phyloP scores from a whole-genome alignment of 2,113 vertebrate species.

The Thamnophis sirtalis region DNA sequence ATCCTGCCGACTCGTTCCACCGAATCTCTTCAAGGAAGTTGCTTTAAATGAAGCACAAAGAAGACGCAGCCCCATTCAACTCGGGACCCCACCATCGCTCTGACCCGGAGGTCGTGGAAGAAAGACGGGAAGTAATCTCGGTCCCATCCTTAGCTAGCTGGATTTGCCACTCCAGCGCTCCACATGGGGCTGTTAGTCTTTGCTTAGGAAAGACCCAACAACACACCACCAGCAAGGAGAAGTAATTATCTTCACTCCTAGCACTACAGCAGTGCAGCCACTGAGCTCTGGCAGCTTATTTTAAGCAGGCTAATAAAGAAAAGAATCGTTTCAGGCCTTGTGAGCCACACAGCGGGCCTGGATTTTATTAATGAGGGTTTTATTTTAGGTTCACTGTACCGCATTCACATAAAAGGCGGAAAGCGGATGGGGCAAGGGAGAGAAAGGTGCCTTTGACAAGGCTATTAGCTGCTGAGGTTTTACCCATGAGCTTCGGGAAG shows the following conservation, averaged over 20 bases:
- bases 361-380: conserved; percentile 61
- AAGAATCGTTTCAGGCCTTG: conserved; percentile 40
- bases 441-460: conserved; percentile 41
- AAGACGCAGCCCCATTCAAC: conserved; percentile 36
- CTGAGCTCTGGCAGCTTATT: conserved; percentile 10
- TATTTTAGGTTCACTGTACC: conserved; percentile 53
- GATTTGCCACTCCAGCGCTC: conserved; percentile 40
- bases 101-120: conserved; percentile 52
- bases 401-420: conserved; percentile 53
- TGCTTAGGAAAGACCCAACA: conserved; percentile 45
- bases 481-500: conserved; percentile 46
- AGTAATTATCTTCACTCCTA: conserved; percentile 57
- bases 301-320: conserved; percentile 53
- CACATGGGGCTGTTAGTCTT: conserved; percentile 38
- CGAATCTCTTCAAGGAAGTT: conserved; percentile 38
- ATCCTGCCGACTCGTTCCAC: conserved; percentile 21
- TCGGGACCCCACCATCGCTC: conserved; percentile 41
- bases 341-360: conserved; percentile 41
- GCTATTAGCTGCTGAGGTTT: conserved; percentile 37
- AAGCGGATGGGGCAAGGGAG: neutral
- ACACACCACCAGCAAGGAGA: conserved; percentile 43
- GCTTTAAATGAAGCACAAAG: conserved; percentile 31
- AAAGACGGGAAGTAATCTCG: conserved; percentile 59
- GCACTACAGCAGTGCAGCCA: conserved; percentile 40
- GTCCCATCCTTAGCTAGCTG: conserved; percentile 44